Percentiles rank a stretch among this genome's conserved stretches.
Evolutionary conservation across 1,140 invertebrate species (phyloP).

Genomic region (Drosophila quadrilineata): DNA sequence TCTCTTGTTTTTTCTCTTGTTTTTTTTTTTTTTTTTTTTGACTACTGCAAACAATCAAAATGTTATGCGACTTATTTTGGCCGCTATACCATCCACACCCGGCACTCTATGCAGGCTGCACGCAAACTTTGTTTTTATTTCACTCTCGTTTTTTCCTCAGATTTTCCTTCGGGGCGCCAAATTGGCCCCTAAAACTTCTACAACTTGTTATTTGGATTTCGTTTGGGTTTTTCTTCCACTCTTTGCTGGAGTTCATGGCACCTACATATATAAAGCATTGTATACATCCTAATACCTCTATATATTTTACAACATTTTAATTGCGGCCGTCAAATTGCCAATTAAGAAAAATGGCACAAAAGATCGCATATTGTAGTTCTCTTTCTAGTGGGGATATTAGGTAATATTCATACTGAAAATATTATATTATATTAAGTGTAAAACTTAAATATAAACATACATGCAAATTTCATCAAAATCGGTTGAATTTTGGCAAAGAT

Average conservation of each 20-base stretch:
- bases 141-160: background rate
- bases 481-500: no score
- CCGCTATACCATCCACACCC: background rate
- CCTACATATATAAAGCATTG: constrained; percentile 13
- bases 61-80: constrained; percentile 24
- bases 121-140: constrained; percentile 24
- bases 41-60: constrained; percentile 40
- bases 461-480: no score
- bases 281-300: no score
- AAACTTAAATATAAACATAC: no score
- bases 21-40: background rate
- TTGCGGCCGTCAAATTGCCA: background rate
- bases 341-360: background rate
- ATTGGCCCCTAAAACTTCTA: constrained; percentile 38
- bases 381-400: no score
- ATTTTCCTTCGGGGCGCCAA: constrained; percentile 25
- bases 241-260: constrained; percentile 41
- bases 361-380: no score
- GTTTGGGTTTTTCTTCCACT: constrained; percentile 29
- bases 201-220: constrained; percentile 40
- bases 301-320: constrained; percentile 28
- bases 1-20: no score
- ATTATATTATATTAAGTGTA: no score
- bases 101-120: background rate
- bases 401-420: no score